Evolutionary conservation across 2,113 vertebrate species (phyloP).

Genomic region (Parus major): DNA sequence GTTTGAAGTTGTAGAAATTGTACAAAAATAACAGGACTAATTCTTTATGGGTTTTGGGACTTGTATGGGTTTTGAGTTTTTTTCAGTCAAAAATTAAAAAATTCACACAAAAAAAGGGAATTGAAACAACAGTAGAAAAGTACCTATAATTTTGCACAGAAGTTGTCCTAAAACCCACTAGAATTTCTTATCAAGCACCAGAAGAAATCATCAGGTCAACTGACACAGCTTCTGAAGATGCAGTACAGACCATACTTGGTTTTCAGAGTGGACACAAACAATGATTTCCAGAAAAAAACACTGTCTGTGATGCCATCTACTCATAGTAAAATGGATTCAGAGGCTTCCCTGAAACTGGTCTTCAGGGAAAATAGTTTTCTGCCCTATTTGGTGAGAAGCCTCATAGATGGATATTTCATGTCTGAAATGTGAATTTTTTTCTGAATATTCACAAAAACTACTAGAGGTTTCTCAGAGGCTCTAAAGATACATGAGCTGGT

Average conservation of each 20-base stretch:
- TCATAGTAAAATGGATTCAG: background rate
- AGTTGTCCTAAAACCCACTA: background rate
- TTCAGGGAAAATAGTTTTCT: background rate
- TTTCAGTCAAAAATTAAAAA: background rate
- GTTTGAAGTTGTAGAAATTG: background rate
- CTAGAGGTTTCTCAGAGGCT: background rate
- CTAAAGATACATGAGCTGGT: background rate
- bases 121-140: background rate
- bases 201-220: background rate
- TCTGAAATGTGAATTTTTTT: background rate
- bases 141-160: background rate
- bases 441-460: background rate
- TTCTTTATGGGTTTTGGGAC: rapidly evolving
- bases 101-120: background rate
- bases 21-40: background rate
- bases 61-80: background rate
- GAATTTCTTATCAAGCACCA: background rate
- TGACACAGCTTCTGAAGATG: background rate
- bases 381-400: background rate
- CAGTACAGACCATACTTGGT: background rate
- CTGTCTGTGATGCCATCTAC: background rate
- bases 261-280: background rate
- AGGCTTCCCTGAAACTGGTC: background rate
- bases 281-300: background rate
- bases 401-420: background rate